These are phyloP conservation scores for Tromatobia lineatoria DNA, from an alignment of 2,888 invertebrate genomes.

Conservation along the genomic window DNA sequence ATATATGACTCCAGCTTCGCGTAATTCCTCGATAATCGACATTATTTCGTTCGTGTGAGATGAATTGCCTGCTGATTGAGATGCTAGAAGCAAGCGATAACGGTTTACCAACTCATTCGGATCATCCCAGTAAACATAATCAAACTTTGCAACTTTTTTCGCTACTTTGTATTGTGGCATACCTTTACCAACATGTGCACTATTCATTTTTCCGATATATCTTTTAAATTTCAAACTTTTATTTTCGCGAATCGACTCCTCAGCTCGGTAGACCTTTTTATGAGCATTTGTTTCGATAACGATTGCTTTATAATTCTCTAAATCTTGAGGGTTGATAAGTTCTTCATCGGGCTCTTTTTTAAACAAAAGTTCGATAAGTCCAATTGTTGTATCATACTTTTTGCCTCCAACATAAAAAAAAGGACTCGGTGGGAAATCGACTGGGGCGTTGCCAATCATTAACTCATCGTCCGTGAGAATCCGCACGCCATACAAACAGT, in stretches of 20 bases:
- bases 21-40: conserved; percentile 48
- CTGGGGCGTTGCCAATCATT: conserved; percentile 53
- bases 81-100: no score
- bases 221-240: conserved; percentile 37
- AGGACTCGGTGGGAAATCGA: no score
- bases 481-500: conserved; percentile 51
- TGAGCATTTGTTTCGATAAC: conserved; percentile 54
- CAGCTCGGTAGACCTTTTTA: conserved; percentile 40
- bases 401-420: conserved; percentile 22
- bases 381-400: conserved; percentile 47
- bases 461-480: conserved; percentile 32
- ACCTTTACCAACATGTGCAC: no score
- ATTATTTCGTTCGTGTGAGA: conserved; percentile 47
- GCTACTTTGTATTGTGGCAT: conserved; percentile 29
- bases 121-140: conserved; percentile 62
- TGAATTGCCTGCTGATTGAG: conserved; percentile 48
- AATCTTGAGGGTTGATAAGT: background rate
- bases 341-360: conserved; percentile 20
- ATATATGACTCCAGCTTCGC: conserved; percentile 14
- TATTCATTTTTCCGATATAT: conserved; percentile 16
- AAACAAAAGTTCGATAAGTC: conserved; percentile 28
- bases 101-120: conserved; percentile 59
- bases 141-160: background rate
- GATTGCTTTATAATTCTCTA: conserved; percentile 50
- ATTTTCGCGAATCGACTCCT: background rate